A percentile compares a stretch with the other conserved stretches of the same genome.
Evolutionary conservation across 2,888 invertebrate species (phyloP).

Genomic region (Iselma pallidipennis): DNA sequence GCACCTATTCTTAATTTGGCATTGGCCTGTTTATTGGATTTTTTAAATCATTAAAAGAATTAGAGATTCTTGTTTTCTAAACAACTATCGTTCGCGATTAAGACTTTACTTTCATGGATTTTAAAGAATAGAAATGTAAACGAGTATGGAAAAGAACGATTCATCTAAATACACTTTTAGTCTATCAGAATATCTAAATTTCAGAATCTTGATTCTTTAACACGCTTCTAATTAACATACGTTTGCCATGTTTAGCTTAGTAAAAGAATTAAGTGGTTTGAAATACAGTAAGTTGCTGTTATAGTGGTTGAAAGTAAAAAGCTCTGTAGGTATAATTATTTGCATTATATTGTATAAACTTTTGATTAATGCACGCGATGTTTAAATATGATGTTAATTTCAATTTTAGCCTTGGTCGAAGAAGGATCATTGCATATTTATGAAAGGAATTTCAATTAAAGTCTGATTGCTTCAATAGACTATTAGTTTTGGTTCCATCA

Average conservation of each 20-base stretch:
- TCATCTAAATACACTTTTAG: not conserved
- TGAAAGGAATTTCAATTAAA: not conserved
- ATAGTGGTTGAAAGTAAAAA: not conserved
- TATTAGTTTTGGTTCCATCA: too few species aligned
- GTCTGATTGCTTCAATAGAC: not conserved
- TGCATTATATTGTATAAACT: not conserved
- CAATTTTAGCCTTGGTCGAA: not conserved
- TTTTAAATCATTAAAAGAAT: too few species aligned
- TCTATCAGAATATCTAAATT: not conserved
- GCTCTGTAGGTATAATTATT: not conserved
- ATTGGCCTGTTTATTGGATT: too few species aligned
- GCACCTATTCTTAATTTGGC: too few species aligned
- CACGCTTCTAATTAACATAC: slow-evolving; percentile 17
- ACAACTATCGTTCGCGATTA: too few species aligned
- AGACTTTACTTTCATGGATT: too few species aligned
- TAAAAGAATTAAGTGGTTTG: slow-evolving; percentile 5
- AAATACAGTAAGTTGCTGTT: not conserved
- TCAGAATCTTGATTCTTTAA: slow-evolving; percentile 1
- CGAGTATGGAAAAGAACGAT: not conserved
- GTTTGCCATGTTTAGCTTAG: not conserved
- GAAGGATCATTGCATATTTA: not conserved
- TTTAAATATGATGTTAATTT: not conserved
- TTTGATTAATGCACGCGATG: not conserved
- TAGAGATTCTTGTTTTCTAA: too few species aligned
- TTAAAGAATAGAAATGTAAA: too few species aligned